Percentiles rank a stretch among this genome's conserved stretches.
Evolutionary conservation across 2,888 invertebrate genomes (phyloP).

Genomic region (Odontomyia ornata): DNA sequence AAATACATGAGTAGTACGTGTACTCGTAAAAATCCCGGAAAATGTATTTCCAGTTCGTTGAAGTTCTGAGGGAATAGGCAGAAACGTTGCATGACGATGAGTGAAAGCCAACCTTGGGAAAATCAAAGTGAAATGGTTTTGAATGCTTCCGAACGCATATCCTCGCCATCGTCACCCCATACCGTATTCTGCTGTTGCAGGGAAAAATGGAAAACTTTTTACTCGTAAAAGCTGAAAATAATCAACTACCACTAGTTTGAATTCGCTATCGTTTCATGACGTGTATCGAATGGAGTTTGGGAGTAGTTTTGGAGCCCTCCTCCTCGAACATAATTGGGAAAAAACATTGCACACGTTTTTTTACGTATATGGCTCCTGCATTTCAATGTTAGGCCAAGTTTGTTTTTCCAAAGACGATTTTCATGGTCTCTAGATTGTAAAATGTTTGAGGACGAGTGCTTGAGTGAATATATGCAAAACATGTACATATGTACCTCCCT

Average conservation of each 20-base stretch:
- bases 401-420: background rate
- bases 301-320: background rate
- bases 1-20: background rate
- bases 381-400: constrained; percentile 21
- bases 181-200: background rate
- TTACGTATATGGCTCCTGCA: background rate
- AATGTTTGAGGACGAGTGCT: background rate
- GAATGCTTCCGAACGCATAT: background rate
- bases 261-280: background rate
- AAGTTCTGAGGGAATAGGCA: constrained; percentile 1
- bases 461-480: background rate
- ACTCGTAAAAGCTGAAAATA: background rate
- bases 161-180: background rate
- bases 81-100: background rate
- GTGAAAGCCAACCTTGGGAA: constrained; percentile 8
- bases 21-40: constrained; percentile 4
- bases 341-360: constrained; percentile 7
- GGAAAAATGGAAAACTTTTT: background rate
- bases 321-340: background rate
- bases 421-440: background rate
- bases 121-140: constrained; percentile 11
- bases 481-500: background rate
- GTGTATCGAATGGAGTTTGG: background rate
- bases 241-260: background rate
- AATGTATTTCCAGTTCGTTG: constrained; percentile 16